Base-by-base conservation (phyloP, 2,888 invertebrate genomes). In the Drosophila austrosaltans region DNA sequence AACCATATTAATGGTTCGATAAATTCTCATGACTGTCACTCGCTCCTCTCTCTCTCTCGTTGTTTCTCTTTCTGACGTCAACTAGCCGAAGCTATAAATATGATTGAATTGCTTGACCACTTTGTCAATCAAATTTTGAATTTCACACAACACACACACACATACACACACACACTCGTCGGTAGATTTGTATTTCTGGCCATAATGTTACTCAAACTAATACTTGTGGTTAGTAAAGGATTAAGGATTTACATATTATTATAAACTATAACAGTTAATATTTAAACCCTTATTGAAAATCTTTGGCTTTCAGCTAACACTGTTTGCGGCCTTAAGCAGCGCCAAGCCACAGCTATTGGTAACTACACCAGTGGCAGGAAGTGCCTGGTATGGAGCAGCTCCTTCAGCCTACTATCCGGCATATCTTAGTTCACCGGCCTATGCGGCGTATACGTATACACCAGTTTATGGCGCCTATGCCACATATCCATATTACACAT, bases 51-150 rank as follows among this genome's bases (percentile, higher is more conserved):
- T 79, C 71, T 77, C 85, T 74, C 56, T 65, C 63, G n/a, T 30
- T 66, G 54, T 54, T 56, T 32, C 36, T 63, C 62, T 70, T 56
- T 36, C 53, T 2, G 67, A 70, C 80, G 79, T 76, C 74, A 76
- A 71, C 72, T 62, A 57, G 30, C n/a, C 68, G 68, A 71, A 87
- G 74, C 89, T 86, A 86, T 86, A 86, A 89, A 89, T 85, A 87
- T 89, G 89, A 86, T 86, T 89, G 87, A 87, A 80, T 77, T 30
- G 56, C 59, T 65, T 60, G 70, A 48, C 48, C 69, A 66, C 70
- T 75, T 76, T 71, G 82, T 77, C 85, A 86, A 89, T 89, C 65
- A 84, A 85, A 78, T 75, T 79, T 77, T 80, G 72, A 65, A 61
- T 66, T 61, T 63, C 63, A 54, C 36, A 63, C 63, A 56, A 32